phyloP scores from a whole-genome alignment of 1,140 invertebrate species.

The Drosophila yakuba region DNA sequence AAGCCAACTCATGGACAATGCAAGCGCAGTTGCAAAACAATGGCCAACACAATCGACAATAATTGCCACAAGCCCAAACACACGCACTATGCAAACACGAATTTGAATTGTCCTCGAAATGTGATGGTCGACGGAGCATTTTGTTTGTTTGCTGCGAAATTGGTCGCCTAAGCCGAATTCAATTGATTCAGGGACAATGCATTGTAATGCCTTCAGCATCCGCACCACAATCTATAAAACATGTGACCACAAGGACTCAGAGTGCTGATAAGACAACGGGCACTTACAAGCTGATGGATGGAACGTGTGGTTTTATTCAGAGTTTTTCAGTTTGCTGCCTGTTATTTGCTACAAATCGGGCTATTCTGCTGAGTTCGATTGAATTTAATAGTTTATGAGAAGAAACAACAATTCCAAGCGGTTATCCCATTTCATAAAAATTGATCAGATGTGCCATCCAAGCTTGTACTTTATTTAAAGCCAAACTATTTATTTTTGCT shows the following conservation, averaged over 20 bases:
- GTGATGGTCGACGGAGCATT: conserved; percentile 12
- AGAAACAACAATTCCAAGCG: not conserved
- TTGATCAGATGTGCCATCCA: not conserved
- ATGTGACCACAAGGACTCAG: conserved; percentile 17
- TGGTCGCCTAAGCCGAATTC: conserved; percentile 49
- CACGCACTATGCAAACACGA: conserved; percentile 19
- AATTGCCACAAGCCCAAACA: conserved; percentile 56
- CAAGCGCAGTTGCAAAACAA: conserved; percentile 49
- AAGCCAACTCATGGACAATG: conserved; percentile 39
- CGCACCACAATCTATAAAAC: conserved; percentile 32
- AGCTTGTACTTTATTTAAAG: not conserved
- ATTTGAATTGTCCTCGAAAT: conserved; percentile 23
- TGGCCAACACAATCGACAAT: conserved; percentile 60
- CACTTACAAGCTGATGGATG: conserved; percentile 13
- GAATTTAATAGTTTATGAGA: not conserved
- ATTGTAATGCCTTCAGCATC: conserved; percentile 41
- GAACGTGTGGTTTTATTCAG: conserved; percentile 1
- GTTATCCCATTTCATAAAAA: not conserved
- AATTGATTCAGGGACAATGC: conserved; percentile 54
- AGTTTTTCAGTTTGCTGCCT: not conserved
- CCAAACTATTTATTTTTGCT: too few species aligned
- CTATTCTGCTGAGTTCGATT: not conserved
- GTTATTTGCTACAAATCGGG: conserved; percentile 1
- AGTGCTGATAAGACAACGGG: conserved; percentile 33
- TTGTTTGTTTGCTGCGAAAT: conserved; percentile 38